Evolutionary conservation across 1,140 invertebrate genomes (phyloP), one percentile per base, ranked within the genome.

Genomic region (Drosophila punjabiensis): DNA sequence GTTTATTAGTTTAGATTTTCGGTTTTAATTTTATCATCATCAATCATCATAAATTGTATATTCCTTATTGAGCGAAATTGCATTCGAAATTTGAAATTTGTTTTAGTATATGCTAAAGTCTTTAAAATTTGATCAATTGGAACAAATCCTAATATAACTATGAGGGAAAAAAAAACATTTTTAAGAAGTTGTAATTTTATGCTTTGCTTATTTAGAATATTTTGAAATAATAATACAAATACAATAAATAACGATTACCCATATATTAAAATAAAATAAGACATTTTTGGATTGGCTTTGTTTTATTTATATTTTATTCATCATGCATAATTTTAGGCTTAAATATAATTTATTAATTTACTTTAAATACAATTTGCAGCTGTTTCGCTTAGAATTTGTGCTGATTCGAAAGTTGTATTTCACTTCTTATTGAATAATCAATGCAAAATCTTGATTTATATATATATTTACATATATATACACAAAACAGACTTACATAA

Each of bases 321-420:
- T 89, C 63, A 74, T 84, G 55, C 63, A 84, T 88, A 70, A 81
- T 68, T 68, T 76, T 81, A 88, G 45, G 37, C 84, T 84, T 88
- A 88, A 69, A 66, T 18, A 67, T 37, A 47, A 58, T 45, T 45
- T 69, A 60, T 80, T 52, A 74, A 50, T 70, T 82, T 68, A 53
- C 47, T 78, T 89, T 79, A 81, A 81, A 69, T 88, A 88, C 47
- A 88, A 89, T 88, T 64, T 73, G 81, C 81, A 88, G 73, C 65
- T 64, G n/a, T 52, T 47, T 78, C 33, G 77, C 55, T 78, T 68
- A 71, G 9, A 50, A 58, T 70, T 70, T 74, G 52, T 61, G 59
- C 67, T 60, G 45, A 52, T 50, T 65, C 70, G 55, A 47, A 41
- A 32, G 50, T 65, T 62, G 69, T 55, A 48, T 67, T 61, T 80